phyloP scores from a whole-genome alignment of 2,797 vertebrate genomes.

The Poeciliopsis paucimaculata region DNA sequence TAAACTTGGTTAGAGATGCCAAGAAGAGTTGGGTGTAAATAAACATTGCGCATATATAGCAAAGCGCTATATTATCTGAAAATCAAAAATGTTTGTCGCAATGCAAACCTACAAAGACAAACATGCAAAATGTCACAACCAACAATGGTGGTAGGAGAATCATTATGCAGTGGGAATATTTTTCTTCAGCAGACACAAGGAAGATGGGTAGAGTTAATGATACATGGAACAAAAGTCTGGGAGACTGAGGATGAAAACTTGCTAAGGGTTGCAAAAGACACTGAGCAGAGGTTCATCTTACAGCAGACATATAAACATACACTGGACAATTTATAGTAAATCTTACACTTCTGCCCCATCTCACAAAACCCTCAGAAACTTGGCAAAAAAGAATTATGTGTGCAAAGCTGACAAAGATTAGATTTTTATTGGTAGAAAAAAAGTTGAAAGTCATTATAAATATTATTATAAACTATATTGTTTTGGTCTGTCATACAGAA shows the following conservation, averaged over 20 bases:
- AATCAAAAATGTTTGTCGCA: background rate
- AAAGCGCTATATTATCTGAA: background rate
- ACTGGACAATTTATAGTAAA: background rate
- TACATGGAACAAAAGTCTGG: background rate
- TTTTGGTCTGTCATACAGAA: background rate
- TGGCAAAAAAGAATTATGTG: background rate
- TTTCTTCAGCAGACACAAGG: background rate
- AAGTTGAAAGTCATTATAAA: background rate
- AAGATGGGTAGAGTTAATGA: background rate
- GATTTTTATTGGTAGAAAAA: background rate
- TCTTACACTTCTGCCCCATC: background rate
- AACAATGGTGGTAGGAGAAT: background rate
- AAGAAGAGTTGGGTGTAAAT: background rate
- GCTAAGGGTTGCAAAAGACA: background rate
- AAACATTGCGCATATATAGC: background rate
- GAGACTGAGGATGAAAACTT: background rate
- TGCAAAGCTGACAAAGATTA: background rate
- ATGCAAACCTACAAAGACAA: background rate
- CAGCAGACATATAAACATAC: background rate
- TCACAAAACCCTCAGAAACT: background rate
- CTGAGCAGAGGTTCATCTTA: background rate
- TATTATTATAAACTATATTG: background rate
- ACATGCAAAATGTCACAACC: background rate
- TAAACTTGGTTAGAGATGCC: background rate
- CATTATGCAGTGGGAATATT: background rate